Percentiles rank a stretch among this genome's conserved stretches.
Evolutionary conservation across 2,888 invertebrate species (phyloP).

Genomic region (Troglohyphantes excavatus): DNA sequence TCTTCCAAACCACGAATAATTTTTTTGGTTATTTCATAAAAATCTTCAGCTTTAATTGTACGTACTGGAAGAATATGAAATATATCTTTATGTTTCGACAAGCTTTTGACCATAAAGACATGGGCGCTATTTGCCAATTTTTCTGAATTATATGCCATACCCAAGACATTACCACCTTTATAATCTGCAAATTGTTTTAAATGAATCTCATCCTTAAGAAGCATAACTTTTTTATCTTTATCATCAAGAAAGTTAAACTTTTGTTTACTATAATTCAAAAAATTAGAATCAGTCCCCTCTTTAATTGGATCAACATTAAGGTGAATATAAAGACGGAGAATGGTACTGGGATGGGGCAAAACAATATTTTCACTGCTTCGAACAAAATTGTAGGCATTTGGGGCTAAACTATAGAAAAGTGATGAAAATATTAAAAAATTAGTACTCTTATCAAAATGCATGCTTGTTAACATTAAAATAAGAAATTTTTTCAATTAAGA

Average conservation of each 20-base stretch:
- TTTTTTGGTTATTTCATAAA: no score
- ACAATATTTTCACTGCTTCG: no score
- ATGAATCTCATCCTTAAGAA: constrained; percentile 15
- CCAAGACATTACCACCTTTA: background rate
- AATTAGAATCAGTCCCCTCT: background rate
- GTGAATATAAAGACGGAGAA: no score
- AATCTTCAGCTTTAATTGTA: no score
- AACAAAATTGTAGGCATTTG: background rate
- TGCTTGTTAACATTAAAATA: constrained; percentile 7
- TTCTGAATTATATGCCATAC: constrained; percentile 26
- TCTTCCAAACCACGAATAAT: no score
- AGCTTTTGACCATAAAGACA: constrained; percentile 6
- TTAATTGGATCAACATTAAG: constrained; percentile 9
- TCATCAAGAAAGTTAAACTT: constrained; percentile 15
- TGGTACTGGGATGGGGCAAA: no score
- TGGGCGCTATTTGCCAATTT: constrained; percentile 8
- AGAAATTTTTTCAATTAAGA: background rate
- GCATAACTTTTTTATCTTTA: constrained; percentile 19
- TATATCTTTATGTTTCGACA: no score
- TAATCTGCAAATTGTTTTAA: constrained; percentile 13
- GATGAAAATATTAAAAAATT: constrained; percentile 16
- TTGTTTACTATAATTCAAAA: background rate
- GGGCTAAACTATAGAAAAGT: constrained; percentile 12
- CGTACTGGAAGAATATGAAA: no score
- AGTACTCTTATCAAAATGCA: background rate